Conservation (phyloP, 2,888 invertebrate species). For the Phortica okadai region DNA sequence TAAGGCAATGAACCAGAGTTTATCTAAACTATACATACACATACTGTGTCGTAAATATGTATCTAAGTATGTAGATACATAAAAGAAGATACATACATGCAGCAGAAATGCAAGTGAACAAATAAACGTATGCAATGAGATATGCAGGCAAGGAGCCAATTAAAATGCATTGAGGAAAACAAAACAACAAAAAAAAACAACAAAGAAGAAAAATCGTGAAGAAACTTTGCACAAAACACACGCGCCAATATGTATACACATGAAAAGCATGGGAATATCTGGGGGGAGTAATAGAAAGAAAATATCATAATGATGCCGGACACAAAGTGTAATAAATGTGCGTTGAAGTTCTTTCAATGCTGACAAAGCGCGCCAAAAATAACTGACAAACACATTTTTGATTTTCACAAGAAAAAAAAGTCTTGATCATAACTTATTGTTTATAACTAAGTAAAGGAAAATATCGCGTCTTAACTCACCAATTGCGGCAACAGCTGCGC, state of each 20-base stretch:
- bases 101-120: constrained; percentile 40
- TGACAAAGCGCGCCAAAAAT: too few relatives aligned
- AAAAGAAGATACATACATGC: constrained; percentile 10
- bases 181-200: neutral
- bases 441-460: neutral
- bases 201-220: neutral
- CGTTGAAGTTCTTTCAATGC: too few relatives aligned
- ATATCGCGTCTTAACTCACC: constrained; percentile 64
- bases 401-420: neutral
- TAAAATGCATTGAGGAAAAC: neutral
- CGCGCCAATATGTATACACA: too few relatives aligned
- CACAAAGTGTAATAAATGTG: too few relatives aligned
- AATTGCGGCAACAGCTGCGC: constrained; percentile 69
- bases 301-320: too few relatives aligned
- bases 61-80: constrained; percentile 32
- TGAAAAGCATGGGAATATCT: too few relatives aligned
- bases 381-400: neutral
- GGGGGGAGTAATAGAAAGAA: too few relatives aligned
- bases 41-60: neutral
- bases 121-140: constrained; percentile 17
- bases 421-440: neutral
- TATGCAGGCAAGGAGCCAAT: neutral
- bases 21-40: constrained; percentile 45
- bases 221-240: too few relatives aligned
- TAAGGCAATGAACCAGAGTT: constrained; percentile 58